These are phyloP conservation scores for Eulemur coronatus DNA, from an alignment of 2,797 vertebrate species.

Conservation along the genomic window DNA sequence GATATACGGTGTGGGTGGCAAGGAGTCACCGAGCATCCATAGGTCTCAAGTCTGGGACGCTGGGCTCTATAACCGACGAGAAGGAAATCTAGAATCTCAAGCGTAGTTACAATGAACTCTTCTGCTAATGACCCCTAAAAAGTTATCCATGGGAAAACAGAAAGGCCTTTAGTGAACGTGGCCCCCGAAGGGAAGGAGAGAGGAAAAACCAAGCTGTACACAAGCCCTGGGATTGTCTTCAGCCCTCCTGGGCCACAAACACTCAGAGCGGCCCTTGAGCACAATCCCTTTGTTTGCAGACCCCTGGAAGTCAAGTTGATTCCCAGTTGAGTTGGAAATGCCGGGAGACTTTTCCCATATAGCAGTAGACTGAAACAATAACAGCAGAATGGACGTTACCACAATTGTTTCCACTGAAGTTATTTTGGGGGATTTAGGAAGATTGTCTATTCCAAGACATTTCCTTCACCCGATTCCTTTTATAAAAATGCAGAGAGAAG, in stretches of 20 bases:
- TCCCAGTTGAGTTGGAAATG: slow-evolving; percentile 82
- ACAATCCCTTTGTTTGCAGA: slow-evolving; percentile 82
- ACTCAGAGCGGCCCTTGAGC: slow-evolving; percentile 81
- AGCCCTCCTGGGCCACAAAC: slow-evolving; percentile 37
- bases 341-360: slow-evolving; percentile 83
- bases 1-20: no score
- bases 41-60: neutral
- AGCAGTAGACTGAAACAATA: slow-evolving; percentile 83
- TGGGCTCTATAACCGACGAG: neutral
- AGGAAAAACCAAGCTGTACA: slow-evolving; percentile 35
- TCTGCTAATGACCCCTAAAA: neutral
- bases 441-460: slow-evolving; percentile 86
- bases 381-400: slow-evolving; percentile 78
- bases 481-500: slow-evolving; percentile 63
- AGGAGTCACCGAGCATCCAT: neutral
- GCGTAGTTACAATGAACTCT: neutral
- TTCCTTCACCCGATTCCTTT: slow-evolving; percentile 83
- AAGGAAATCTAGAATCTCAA: neutral
- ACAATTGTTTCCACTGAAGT: slow-evolving; percentile 86
- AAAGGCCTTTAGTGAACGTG: neutral
- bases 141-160: slow-evolving; percentile 59
- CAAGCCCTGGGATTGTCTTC: slow-evolving; percentile 43
- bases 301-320: slow-evolving; percentile 76
- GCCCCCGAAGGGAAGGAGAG: slow-evolving; percentile 36
- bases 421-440: slow-evolving; percentile 87